Base-by-base conservation (phyloP, 2,888 invertebrate species). In the Hanleya hanleyi region DNA sequence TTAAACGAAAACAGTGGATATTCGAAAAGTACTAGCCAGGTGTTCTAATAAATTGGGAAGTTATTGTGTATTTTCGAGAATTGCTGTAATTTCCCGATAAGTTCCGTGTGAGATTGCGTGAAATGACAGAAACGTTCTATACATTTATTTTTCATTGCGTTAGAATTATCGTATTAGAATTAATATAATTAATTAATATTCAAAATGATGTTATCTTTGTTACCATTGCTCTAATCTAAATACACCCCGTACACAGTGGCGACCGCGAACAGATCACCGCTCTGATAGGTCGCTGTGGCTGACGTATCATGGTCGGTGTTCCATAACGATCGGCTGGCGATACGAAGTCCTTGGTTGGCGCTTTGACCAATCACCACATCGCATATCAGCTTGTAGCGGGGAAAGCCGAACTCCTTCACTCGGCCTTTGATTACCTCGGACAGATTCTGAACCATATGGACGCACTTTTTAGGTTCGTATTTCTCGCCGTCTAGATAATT, bases 241-340 rank as follows among this genome's bases (percentile, higher is more conserved):
- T 88, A 88, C 7, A 81, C 76, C 1, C 86, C 88, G 68, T 81
- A 87, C 33, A 88, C 83, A 9, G 83, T 81, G 18, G 87, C 88
- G 3, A 86, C 83, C 0, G 86, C 87, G 74, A 84, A 85, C 29
- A 88, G 67, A n/a, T 84, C 77, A 6, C 81, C 81, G 35, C 84
- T 86, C 33, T 75, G 75, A 71, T 79, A 87, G 49, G 79, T 73
- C 1, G 84, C 85, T 29, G 84, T 80, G 5, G 87, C 87, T 67
- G 73, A 86, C 75, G 82, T 87, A 72, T 88, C 88, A 6, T 85
- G 85, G 12, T 84, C 84, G 5, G 83, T 80, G 68, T 86, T 83
- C 88, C 88, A 88, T 1, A 88, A 73, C 57, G 84, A 81, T 22
- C 88, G 69, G 66, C 87, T 86, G 64, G 80, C 81, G 9, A 83